Evolutionary conservation across 2,888 invertebrate genomes (phyloP), one percentile per base, ranked within the genome.

Genomic region (Hirtodrosophila trivittata): DNA sequence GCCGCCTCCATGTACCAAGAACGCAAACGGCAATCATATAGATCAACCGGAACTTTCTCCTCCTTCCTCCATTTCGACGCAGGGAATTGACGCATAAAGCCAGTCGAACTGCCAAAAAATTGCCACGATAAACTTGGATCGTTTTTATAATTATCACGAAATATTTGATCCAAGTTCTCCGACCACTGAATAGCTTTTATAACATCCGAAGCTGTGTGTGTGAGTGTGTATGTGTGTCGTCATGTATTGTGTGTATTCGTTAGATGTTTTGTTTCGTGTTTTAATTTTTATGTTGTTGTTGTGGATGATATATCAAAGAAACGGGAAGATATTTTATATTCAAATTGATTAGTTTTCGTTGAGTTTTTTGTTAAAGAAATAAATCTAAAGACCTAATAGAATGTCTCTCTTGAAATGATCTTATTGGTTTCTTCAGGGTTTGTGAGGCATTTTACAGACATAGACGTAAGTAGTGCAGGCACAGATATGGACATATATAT

Each of bases 1-100:
- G 99, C 98, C 1, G 98, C 98, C 91, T 98, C 97, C 90, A 99
- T 97, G 91, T 97, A 99, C 98, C 98, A 98, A 49, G 96, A 95
- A 80, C 98, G 93, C 37, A 97, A 95, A 30, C 98, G 94, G 89
- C 97, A 98, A 91, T 99, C 99, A 91, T 97, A 99, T 66, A 98
- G 93, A 91, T 99, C 99, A 32, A 96, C 95, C 43, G 95, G 94
- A 84, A 68, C 86, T 75, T 95, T 94, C 76, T 94, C 86, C 71
- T 95, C 94, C 76, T 94, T 94, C 73, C 92, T 92, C 96, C 96
- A 96, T 86, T 94, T 94, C 91, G 95, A 94, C 39, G 96, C 96
- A 92, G 99, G 99, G 92, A 95, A 99, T 89, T 98, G 97, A 81
- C 99, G 93, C 94, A 99, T 97, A 90, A 99, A 98, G 33, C 99